Evolutionary conservation across 2,113 vertebrate species (phyloP), one percentile per base, ranked within the genome.

Genomic region (Trichechus manatus): DNA sequence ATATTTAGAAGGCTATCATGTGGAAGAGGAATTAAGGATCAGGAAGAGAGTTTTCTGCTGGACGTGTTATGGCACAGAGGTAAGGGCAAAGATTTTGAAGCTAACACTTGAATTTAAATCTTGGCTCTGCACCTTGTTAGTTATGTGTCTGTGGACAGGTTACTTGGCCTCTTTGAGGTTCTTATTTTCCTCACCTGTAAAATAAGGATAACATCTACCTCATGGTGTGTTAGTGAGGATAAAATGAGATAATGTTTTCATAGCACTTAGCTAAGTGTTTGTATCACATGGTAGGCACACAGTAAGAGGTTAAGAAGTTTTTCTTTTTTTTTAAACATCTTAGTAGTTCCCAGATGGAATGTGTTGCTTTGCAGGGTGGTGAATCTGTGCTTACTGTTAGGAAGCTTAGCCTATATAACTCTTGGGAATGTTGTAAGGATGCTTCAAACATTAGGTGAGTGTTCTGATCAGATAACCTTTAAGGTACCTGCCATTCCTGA

Each of bases 1-100:
- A 97, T 98, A 97, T 97, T 98, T 97, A 87, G 50, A 97, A 91
- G 31, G 39, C 13, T 63, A 53, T 78, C 50, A 17, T n/a, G 80
- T 39, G 31, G 50, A 93, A 92, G 89, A 79, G 7, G 68, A 92
- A 87, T 91, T 75, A 42, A 82, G 36, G 10, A 50, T 50, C 2
- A 33, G 27, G 47, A 44, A 10, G 6, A 3, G 31, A 31, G 79
- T 29, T 14, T 59, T 80, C 36, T n/a, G 2, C 20, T 36, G 61
- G 39, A 61, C 0, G 8, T 75, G 31, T 74, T 29, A 72, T 14
- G 70, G n/a, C 36, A 42, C 33, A 42, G 29, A 1, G 22, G 0
- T 68, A 68, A 64, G 17, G 47, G 47, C 25, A 74, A 78, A 78
- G 91, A 63, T 63, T 85, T 72, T 4, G 42, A 27, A 78, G 29